Evolutionary conservation across 2,113 vertebrate species (phyloP).

Genomic region (Odocoileus virginianus): DNA sequence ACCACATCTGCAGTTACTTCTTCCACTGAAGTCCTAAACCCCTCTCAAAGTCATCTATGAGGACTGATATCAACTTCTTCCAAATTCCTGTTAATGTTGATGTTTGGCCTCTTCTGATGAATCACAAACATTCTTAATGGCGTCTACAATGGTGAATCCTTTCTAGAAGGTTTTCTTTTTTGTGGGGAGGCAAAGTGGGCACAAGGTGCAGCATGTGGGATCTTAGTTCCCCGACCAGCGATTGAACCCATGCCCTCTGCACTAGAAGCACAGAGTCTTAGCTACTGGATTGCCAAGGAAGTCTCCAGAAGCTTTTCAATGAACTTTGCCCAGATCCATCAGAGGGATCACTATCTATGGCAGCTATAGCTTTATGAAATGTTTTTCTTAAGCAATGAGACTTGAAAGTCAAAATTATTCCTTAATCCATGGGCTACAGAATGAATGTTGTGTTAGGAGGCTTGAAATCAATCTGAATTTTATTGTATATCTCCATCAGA

Average conservation of each 20-base stretch:
- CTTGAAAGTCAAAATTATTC: neutral
- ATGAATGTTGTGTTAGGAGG: neutral
- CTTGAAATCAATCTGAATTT: neutral
- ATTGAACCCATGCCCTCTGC: neutral
- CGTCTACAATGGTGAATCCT: neutral
- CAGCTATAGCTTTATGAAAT: neutral
- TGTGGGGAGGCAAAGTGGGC: fast-evolving
- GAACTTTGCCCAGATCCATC: neutral
- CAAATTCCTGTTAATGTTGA: neutral
- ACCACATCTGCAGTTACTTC: neutral
- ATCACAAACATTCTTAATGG: neutral
- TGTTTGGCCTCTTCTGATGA: neutral
- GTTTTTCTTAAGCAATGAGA: neutral
- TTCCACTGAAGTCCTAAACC: neutral
- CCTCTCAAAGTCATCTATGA: neutral
- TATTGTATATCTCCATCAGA: neutral
- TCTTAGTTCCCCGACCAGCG: neutral
- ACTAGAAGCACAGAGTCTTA: neutral
- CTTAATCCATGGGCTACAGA: neutral
- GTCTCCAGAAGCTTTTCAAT: neutral
- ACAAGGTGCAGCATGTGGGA: neutral
- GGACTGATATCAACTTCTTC: neutral
- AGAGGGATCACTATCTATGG: neutral
- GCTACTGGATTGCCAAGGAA: neutral
- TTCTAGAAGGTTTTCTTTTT: neutral